Base-by-base conservation (phyloP, 1,140 invertebrate genomes). In the Anadara kagoshimensis region DNA sequence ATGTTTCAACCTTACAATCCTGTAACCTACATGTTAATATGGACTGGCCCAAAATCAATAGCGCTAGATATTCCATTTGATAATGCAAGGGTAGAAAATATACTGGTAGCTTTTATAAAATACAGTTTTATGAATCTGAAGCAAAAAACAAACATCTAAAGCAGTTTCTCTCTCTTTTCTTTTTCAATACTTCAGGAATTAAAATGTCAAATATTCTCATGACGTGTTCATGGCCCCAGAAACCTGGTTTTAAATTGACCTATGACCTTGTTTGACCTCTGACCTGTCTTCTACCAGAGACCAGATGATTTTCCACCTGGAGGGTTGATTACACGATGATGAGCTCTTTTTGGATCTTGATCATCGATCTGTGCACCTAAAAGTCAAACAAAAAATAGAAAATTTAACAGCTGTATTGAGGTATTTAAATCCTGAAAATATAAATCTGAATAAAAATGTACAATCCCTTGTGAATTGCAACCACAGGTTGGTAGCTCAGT, bases 321-420 rank as follows among this genome's bases (percentile, higher is more conserved):
- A 45, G 91, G 91, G 66, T 91, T 88, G 22, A 84, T 78, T 26
- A 87, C 81, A 24, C 86, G 76, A 53, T 88, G 90, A 14, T 82
- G 80, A 10, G 83, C 88, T 68, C 91, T 76, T 73, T 86, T 83
- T 65, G 85, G 82, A 41, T 81, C 67, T 36, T 85, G 82, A 73
- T 91, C 90, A 85, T 91, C 91, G 79, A 90, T 84, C 78, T 91
- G 91, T n/a, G 84, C 87, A 65, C 90, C 90, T 90, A 78, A 66
- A 78, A 70, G 65, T 70, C 43, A 70, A 66, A 63, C 26, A 47
- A 62, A 16, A 18, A 20, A 44, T n/a, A 43, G 16, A 4, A 59
- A 58, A 5, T 26, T 59, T 36, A 26, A 18, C 26, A 18, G 26
- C 14, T 16, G 36, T n/a, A n/a, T n/a, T n/a, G n/a, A n/a, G n/a